Percentiles rank a stretch among this genome's conserved stretches.
Evolutionary conservation across 1,140 invertebrate species (phyloP).

Genomic region (Philopotamus ludificatus): DNA sequence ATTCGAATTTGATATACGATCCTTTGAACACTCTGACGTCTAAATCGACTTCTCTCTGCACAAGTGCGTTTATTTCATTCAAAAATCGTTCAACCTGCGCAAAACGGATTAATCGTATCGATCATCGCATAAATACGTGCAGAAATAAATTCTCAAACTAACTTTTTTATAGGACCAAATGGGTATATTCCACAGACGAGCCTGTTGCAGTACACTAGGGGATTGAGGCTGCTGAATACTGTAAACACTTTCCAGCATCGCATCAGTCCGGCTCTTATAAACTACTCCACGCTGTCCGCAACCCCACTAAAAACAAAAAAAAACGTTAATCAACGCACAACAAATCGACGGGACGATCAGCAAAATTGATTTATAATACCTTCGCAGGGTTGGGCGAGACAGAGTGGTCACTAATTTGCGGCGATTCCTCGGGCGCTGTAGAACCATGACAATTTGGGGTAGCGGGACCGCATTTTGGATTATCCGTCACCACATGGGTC

Average conservation of each 20-base stretch:
- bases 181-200: constrained; percentile 58
- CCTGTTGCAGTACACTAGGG: constrained; percentile 58
- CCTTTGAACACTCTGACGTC: constrained; percentile 50
- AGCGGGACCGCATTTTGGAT: constrained; percentile 28
- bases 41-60: constrained; percentile 11
- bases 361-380: constrained; percentile 28
- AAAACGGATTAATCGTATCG: too few species aligned
- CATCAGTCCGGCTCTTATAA: constrained; percentile 60
- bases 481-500: constrained; percentile 48
- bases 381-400: constrained; percentile 26
- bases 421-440: constrained; percentile 10
- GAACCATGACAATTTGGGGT: constrained; percentile 31
- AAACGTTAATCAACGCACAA: background rate
- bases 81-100: constrained; percentile 18
- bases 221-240: constrained; percentile 54
- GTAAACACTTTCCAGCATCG: constrained; percentile 67
- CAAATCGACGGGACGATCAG: background rate
- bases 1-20: constrained; percentile 57
- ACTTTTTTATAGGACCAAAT: constrained; percentile 62
- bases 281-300: constrained; percentile 7
- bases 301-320: constrained; percentile 22
- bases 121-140: too few species aligned
- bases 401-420: constrained; percentile 9
- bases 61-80: background rate
- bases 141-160: constrained; percentile 8